Evolutionary conservation across 2,797 vertebrate genomes (phyloP).

Genomic region (Amblyopsis hoosieri): DNA sequence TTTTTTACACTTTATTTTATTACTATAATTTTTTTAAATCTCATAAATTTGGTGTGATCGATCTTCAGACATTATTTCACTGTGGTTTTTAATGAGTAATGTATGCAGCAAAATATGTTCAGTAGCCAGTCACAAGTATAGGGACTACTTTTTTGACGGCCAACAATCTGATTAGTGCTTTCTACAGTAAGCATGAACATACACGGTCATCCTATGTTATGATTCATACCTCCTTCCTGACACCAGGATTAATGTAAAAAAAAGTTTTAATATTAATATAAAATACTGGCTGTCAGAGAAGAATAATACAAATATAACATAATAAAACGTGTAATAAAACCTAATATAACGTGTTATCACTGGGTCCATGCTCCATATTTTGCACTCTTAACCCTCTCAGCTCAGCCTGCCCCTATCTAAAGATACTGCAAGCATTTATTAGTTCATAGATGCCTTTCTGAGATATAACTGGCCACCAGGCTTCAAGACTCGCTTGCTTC

Average conservation of each 20-base stretch:
- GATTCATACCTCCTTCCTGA: too few species aligned
- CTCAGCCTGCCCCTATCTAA: conserved; percentile 58
- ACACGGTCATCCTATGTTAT: too few species aligned
- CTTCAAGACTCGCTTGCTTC: conserved; percentile 26
- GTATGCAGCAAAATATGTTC: too few species aligned
- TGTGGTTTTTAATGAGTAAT: too few species aligned
- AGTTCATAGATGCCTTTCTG: conserved; percentile 61
- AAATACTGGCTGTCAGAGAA: conserved; percentile 16
- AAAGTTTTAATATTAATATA: not conserved
- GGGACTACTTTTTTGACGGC: too few species aligned
- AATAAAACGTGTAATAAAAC: conserved; percentile 50
- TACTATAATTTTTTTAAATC: not conserved
- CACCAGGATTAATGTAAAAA: conserved; percentile 4
- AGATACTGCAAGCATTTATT: conserved; percentile 79
- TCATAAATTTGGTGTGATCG: not conserved
- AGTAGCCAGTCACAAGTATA: too few species aligned
- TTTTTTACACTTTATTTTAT: not conserved
- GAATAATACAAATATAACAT: conserved; percentile 16
- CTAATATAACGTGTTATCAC: conserved; percentile 60
- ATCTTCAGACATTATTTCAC: not conserved
- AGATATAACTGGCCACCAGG: conserved; percentile 61
- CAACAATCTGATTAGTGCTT: too few species aligned
- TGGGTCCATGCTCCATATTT: conserved; percentile 52
- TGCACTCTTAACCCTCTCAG: conserved; percentile 45
- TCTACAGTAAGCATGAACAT: too few species aligned